Conservation (phyloP, 2,888 invertebrate genomes). For the Chironomus tentans region DNA sequence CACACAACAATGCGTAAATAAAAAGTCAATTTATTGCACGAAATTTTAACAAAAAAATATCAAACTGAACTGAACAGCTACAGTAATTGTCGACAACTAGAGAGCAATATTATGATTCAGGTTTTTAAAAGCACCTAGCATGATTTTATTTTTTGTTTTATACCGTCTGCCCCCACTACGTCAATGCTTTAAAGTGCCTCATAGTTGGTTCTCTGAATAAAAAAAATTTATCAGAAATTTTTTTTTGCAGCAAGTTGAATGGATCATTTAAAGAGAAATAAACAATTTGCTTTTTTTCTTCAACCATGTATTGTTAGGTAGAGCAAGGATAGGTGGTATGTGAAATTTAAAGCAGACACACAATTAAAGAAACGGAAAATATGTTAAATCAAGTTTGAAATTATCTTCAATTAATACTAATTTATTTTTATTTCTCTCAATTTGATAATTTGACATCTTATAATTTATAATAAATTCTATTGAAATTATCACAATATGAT, state of each 20-base stretch:
- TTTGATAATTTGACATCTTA: too few species aligned
- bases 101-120: conserved; percentile 19
- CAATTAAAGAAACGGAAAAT: too few species aligned
- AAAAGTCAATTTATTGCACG: too few species aligned
- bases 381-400: too few species aligned
- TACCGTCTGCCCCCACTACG: conserved; percentile 18
- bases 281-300: background rate
- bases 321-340: background rate
- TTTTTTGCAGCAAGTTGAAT: background rate
- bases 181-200: background rate
- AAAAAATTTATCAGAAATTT: conserved; percentile 1
- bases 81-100: conserved; percentile 10
- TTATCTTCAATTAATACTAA: too few species aligned
- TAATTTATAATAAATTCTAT: too few species aligned
- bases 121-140: conserved; percentile 16
- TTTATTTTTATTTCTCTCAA: too few species aligned
- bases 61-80: conserved; percentile 7
- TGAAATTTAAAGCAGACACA: too few species aligned
- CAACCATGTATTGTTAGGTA: background rate
- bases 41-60: too few species aligned
- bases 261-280: background rate
- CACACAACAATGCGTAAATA: too few species aligned
- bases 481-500: too few species aligned
- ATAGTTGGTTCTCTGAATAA: background rate
- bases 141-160: conserved; percentile 12